phyloP scores from a whole-genome alignment of 2,888 invertebrate species.

The Agrochola lychnidis region DNA sequence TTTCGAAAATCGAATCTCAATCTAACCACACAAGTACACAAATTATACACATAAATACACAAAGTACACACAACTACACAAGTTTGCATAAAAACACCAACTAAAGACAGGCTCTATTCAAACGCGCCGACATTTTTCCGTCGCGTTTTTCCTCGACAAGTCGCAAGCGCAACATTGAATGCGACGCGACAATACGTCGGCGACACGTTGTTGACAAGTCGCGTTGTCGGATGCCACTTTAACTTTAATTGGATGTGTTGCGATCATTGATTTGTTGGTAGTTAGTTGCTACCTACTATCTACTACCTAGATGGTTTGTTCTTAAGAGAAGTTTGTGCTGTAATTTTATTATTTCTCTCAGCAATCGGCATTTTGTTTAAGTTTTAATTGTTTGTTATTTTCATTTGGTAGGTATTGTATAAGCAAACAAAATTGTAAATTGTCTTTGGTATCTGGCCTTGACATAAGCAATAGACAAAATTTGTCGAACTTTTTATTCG shows the following conservation, averaged over 20 bases:
- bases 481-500: too few species aligned
- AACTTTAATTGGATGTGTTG: constrained; percentile 77
- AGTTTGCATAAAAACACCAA: constrained; percentile 53
- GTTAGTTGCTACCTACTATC: constrained; percentile 31
- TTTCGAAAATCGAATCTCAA: constrained; percentile 55
- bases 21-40: constrained; percentile 41
- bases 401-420: too few species aligned
- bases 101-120: constrained; percentile 71
- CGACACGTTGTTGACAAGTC: constrained; percentile 78
- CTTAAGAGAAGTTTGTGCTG: constrained; percentile 9
- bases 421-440: too few species aligned
- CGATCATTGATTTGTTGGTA: constrained; percentile 64
- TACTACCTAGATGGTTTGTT: not conserved
- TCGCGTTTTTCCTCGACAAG: constrained; percentile 64
- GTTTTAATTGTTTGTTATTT: too few species aligned
- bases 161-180: constrained; percentile 75
- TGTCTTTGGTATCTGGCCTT: too few species aligned
- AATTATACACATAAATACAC: constrained; percentile 46
- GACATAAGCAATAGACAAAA: too few species aligned
- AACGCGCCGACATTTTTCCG: constrained; percentile 76
- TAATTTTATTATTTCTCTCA: too few species aligned
- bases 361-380: not conserved
- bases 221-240: constrained; percentile 69
- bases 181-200: constrained; percentile 84
- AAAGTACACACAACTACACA: constrained; percentile 39